Percentiles rank a stretch among this genome's conserved stretches.
phyloP scores from a whole-genome alignment of 2,888 invertebrate genomes.

The Lottia gigantea region DNA sequence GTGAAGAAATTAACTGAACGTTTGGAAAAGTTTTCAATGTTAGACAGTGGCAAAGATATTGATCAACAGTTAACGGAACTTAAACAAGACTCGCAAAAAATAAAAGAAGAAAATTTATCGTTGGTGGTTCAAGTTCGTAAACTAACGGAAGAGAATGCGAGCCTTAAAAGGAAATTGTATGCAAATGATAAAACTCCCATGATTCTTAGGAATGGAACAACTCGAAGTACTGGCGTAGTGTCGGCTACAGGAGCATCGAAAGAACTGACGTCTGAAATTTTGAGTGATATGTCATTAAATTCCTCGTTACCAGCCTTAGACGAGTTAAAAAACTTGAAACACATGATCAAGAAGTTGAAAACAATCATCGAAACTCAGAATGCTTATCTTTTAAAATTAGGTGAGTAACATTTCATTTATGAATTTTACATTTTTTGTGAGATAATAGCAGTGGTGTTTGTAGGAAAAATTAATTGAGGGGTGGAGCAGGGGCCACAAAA shows the following conservation, averaged over 20 bases:
- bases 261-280: background rate
- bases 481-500: too few species aligned
- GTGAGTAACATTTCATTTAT: background rate
- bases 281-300: background rate
- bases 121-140: background rate
- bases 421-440: too few species aligned
- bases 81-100: background rate
- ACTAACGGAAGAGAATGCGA: background rate
- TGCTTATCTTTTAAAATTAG: background rate
- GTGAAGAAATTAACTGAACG: background rate
- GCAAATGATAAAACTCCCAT: too few species aligned
- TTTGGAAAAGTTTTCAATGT: background rate
- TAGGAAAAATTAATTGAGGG: too few species aligned
- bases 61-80: background rate
- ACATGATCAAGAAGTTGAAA: background rate
- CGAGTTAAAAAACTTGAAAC: background rate
- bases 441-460: too few species aligned
- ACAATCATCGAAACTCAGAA: background rate
- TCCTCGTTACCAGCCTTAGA: background rate
- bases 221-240: background rate
- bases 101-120: background rate
- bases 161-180: background rate
- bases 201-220: background rate
- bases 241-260: background rate
- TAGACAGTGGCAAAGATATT: background rate